Conservation (phyloP, 2,797 vertebrate genomes). For the Acanthurus lineatus region DNA sequence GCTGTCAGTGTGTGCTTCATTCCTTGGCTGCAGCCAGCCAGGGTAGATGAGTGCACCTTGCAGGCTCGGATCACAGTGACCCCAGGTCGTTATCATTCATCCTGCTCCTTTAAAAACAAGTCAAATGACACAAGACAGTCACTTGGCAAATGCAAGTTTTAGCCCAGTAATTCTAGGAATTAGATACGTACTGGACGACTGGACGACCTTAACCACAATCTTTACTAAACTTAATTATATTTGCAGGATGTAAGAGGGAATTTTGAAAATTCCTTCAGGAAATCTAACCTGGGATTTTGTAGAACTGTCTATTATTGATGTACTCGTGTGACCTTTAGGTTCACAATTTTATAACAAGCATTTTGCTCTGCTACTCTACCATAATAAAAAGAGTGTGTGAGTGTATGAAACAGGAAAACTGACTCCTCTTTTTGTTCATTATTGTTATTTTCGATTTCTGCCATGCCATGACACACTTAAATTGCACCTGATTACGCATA, state of each 20-base stretch:
- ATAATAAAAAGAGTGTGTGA: no score
- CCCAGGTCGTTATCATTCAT: constrained; percentile 54
- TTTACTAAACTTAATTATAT: not conserved
- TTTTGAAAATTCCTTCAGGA: not conserved
- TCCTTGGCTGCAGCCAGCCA: constrained; percentile 71
- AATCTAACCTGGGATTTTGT: not conserved
- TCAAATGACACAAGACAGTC: constrained; percentile 28
- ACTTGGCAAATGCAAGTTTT: constrained; percentile 7
- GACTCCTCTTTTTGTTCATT: no score
- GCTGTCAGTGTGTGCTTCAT: constrained; percentile 76
- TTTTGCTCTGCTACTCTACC: no score
- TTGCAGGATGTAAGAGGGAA: not conserved
- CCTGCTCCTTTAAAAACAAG: constrained; percentile 40
- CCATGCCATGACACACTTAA: no score
- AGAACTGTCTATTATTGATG: no score
- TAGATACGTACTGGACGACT: not conserved
- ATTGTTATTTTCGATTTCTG: no score
- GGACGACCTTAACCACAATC: not conserved
- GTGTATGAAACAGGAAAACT: no score
- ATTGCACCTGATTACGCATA: no score
- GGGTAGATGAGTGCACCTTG: constrained; percentile 78
- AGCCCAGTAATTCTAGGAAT: not conserved
- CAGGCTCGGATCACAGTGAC: constrained; percentile 68
- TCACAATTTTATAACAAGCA: no score
- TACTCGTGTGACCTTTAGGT: no score